Evolutionary conservation across 2,888 invertebrate genomes (phyloP).

Genomic region (Eumerus sabulonum): DNA sequence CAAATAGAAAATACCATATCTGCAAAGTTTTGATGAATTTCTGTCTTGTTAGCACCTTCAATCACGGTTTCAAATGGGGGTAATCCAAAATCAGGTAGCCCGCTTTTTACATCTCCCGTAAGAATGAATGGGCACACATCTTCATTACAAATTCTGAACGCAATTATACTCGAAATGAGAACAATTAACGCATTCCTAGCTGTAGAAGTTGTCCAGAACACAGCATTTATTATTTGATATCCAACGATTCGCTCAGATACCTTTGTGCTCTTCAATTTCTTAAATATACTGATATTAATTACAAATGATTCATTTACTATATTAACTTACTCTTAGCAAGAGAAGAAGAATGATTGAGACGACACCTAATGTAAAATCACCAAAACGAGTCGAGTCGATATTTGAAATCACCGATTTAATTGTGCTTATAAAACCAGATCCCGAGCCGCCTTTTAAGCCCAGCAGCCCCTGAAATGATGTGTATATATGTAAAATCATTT

Average conservation of each 20-base stretch:
- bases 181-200: constrained; percentile 92
- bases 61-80: constrained; percentile 86
- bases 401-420: constrained; percentile 85
- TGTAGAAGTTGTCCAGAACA: constrained; percentile 88
- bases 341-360: constrained; percentile 87
- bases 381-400: constrained; percentile 83
- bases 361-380: constrained; percentile 87
- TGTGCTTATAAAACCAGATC: constrained; percentile 87
- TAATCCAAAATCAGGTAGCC: constrained; percentile 84
- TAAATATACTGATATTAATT: background rate
- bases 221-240: constrained; percentile 80
- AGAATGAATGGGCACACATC: constrained; percentile 83
- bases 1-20: constrained; percentile 73
- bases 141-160: constrained; percentile 81
- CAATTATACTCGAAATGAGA: constrained; percentile 81
- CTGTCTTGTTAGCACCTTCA: constrained; percentile 73
- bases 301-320: background rate
- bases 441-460: constrained; percentile 86
- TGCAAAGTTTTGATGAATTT: constrained; percentile 72
- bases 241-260: constrained; percentile 66
- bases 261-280: constrained; percentile 74
- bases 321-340: constrained; percentile 84
- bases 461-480: constrained; percentile 80
- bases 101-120: constrained; percentile 85
- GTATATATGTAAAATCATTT: too few relatives aligned